Conservation (phyloP, 2,888 invertebrate genomes). For the Colletes collaris region DNA sequence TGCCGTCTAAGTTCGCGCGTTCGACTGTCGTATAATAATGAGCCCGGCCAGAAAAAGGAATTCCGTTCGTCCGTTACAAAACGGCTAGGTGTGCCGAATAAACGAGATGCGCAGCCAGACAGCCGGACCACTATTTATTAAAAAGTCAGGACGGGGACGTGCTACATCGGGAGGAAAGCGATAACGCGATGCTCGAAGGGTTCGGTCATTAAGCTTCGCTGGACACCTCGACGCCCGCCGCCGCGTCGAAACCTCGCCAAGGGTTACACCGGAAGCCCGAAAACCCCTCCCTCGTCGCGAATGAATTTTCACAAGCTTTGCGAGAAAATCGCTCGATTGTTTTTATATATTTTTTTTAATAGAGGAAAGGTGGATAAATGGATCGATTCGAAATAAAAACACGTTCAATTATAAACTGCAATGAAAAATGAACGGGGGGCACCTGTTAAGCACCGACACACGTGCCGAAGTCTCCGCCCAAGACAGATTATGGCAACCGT, state of each 20-base stretch:
- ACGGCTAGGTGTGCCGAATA: slow-evolving; percentile 64
- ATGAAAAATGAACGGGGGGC: too few species aligned
- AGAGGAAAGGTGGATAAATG: too few species aligned
- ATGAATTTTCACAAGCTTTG: too few species aligned
- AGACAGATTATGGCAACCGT: too few species aligned
- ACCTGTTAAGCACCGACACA: too few species aligned
- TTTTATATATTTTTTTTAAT: too few species aligned
- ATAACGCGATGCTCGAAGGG: slow-evolving; percentile 77
- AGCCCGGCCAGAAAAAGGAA: slow-evolving; percentile 57
- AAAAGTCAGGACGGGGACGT: slow-evolving; percentile 77
- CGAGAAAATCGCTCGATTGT: too few species aligned
- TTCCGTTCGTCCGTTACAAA: slow-evolving; percentile 65
- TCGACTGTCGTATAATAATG: slow-evolving; percentile 61
- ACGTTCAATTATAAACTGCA: too few species aligned
- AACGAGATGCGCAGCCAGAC: slow-evolving; percentile 66
- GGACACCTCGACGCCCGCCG: slow-evolving; percentile 29
- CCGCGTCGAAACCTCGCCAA: slow-evolving; percentile 34
- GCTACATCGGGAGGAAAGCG: slow-evolving; percentile 82
- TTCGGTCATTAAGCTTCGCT: slow-evolving; percentile 78
- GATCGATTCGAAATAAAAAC: too few species aligned
- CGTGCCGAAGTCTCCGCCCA: too few species aligned
- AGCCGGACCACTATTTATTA: slow-evolving; percentile 76
- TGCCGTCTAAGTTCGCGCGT: slow-evolving; percentile 57
- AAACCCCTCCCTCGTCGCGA: too few species aligned
- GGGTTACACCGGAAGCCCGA: background rate